These are phyloP conservation scores for Saguinus midas DNA, from an alignment of 2,113 vertebrate genomes.

Conservation along the genomic window DNA sequence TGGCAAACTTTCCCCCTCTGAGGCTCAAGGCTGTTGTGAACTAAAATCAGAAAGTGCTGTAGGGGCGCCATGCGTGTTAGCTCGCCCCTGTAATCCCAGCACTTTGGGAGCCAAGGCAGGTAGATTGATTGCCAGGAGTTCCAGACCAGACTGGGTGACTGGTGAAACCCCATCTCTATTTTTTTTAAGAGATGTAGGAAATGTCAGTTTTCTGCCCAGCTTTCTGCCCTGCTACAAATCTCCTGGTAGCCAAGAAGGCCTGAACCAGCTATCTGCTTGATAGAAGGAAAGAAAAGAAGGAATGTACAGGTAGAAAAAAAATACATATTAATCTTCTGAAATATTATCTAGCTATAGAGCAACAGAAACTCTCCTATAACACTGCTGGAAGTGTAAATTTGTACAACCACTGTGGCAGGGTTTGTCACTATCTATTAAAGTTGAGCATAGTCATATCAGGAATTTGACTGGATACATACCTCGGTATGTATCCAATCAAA, in stretches of 20 bases:
- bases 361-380: background rate
- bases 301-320: background rate
- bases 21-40: conserved; percentile 17
- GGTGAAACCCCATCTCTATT: too few relatives aligned
- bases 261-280: background rate
- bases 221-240: conserved; percentile 16
- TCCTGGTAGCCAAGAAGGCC: background rate
- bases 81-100: too few relatives aligned
- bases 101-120: too few relatives aligned
- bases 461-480: background rate
- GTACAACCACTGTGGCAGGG: background rate
- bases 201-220: background rate
- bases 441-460: background rate
- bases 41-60: background rate
- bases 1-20: background rate
- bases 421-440: background rate
- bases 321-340: background rate
- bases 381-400: background rate
- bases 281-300: background rate
- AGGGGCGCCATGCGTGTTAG: too few relatives aligned
- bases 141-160: too few relatives aligned
- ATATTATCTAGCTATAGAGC: background rate
- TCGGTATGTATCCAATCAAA: background rate
- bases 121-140: too few relatives aligned
- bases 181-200: background rate